Evolutionary conservation across 2,797 vertebrate genomes (phyloP), one percentile per base, ranked within the genome.

Genomic region (Microchirus variegatus): DNA sequence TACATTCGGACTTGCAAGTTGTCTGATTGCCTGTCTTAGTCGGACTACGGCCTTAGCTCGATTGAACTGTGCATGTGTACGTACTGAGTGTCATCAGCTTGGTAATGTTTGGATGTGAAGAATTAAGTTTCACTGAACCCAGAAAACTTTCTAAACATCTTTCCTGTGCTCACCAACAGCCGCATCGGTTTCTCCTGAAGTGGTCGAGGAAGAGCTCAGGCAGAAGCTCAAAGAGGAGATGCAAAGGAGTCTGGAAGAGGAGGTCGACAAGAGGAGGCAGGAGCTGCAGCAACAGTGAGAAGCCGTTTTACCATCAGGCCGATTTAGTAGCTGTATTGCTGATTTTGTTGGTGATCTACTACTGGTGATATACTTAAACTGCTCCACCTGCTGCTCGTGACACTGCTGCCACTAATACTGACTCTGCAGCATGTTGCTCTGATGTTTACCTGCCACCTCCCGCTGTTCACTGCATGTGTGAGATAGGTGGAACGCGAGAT

Each of bases 251-350:
- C 77, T 92, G 70, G 75, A 84, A 66, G 85, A 90, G 46, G 90
- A 92, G 73, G 86, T 91, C 53, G 70, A 45, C 50, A 80, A 75
- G 74, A 88, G 41, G 80, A 82, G 80, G 65, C 64, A 72, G 46
- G 77, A 84, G 53, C 85, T 93, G 46, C 87, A 84, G 54, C 69
- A 49, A 73, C 81, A 87, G 92, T 93, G 78, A 89, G 88, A 11
- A 57, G 19, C 17, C 9, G 19, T 19, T 47, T 42, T 5, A 14
- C 42, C 42, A 43, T 7, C n/a, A n/a, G 15, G 5, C 5, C 15
- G 6, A n/a, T n/a, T 15, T 16, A 44, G 43, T 16, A 44, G 14
- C n/a, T 44, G 15, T 17, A 16, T 16, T 44, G 15, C n/a, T 4
- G 16, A 6, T 16, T 44, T 15, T 44, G 43, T 9, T 40, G 38